Base-by-base conservation (phyloP, 2,113 vertebrate genomes). In the Tupaia chinensis region DNA sequence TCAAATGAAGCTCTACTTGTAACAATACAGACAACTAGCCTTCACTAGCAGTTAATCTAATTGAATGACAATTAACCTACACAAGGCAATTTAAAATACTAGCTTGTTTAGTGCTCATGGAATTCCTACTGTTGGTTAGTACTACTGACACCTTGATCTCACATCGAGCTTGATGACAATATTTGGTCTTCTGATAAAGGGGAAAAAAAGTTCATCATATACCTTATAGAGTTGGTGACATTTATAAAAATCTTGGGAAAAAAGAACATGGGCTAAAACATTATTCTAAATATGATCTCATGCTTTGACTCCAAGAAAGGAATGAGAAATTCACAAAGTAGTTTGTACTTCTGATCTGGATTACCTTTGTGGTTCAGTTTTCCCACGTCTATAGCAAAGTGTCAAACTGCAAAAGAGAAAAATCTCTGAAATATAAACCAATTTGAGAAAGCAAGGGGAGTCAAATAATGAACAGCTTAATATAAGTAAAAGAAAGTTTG, bases 381-480 rank as follows among this genome's bases (percentile, higher is more conserved):
- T 88, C 25, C 29, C 58, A 22, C 17, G n/a, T 88, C 77, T 92
- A 73, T 34, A 94, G 72, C 29, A 70, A 84, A 95, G 25, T 54
- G 11, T 5, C 23, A 5, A 82, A 32, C 22, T 29, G 12, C 17
- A 63, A 93, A 92, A 92, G 32, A 81, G 72, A 34, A 95, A 81
- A 85, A 77, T 34, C 19, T 20, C 23, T 94, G 25, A 91, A 89
- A 89, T 68, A 91, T 16, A 89, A 83, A 86, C 79, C 88, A 95
- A 91, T 72, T 70, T 88, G 34, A 65, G 34, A 74, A 93, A 77
- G 81, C 73, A 88, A 72, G 25, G 13, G 23, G 2, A 53, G 16
- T 25, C 15, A 83, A 91, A 76, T 12, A 14, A 20, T 65, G n/a
- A 19, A 53, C 20, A 86, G 32, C 13, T 65, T 85, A 65, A 91